These are phyloP conservation scores for Eulimnadia texana DNA, from an alignment of 1,140 invertebrate genomes.

Conservation along the genomic window DNA sequence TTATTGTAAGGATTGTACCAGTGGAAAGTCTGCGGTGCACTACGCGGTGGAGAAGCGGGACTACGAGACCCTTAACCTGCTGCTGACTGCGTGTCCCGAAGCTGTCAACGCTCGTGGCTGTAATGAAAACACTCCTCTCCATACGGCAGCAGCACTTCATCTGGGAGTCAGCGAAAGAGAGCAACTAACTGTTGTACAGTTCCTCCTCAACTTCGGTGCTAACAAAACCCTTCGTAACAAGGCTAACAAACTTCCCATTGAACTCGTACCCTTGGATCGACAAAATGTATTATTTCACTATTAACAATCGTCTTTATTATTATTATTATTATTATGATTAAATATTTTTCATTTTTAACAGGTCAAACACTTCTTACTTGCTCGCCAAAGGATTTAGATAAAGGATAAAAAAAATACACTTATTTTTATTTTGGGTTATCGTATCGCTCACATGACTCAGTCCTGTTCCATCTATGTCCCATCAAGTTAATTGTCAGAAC, in stretches of 20 bases:
- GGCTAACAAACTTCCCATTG: slow-evolving; percentile 14
- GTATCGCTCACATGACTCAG: no score
- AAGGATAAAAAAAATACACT: no score
- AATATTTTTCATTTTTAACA: no score
- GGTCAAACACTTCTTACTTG: no score
- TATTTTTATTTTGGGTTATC: no score
- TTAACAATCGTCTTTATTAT: no score
- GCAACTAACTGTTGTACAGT: slow-evolving; percentile 1
- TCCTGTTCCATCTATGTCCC: no score
- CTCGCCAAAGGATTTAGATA: no score
- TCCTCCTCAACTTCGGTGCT: slow-evolving; percentile 7
- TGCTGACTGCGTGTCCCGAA: slow-evolving; percentile 1
- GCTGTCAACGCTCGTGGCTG: slow-evolving; percentile 8
- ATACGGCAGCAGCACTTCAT: slow-evolving; percentile 9
- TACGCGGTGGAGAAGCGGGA: slow-evolving; percentile 13
- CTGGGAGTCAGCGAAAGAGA: background rate
- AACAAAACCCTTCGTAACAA: slow-evolving; percentile 9
- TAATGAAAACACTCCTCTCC: slow-evolving; percentile 12
- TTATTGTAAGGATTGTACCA: slow-evolving; percentile 11
- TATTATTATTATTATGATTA: no score
- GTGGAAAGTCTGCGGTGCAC: slow-evolving; percentile 5
- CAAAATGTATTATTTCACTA: slow-evolving; percentile 4
- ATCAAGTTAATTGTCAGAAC: no score
- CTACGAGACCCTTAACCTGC: slow-evolving; percentile 1
- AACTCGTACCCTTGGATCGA: slow-evolving; percentile 9